These are phyloP conservation scores for Nebria brevicollis DNA, from an alignment of 2,888 invertebrate species.

Conservation along the genomic window DNA sequence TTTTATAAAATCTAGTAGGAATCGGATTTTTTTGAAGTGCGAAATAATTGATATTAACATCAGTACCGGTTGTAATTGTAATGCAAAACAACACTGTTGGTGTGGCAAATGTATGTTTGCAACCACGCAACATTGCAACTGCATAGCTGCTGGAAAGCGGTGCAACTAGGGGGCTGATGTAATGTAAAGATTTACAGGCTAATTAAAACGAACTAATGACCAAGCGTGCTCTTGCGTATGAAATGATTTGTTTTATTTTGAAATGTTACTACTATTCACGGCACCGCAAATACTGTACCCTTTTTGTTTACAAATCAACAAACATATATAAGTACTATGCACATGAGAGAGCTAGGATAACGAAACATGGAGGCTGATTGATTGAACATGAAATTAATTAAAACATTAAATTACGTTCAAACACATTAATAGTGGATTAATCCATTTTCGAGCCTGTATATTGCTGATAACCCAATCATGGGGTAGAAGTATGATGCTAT, in stretches of 20 bases:
- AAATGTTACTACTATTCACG: background rate
- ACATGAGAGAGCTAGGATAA: background rate
- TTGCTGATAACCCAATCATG: too few relatives aligned
- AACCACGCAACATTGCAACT: background rate
- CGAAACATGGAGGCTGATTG: background rate
- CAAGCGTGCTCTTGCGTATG: slow-evolving; percentile 22
- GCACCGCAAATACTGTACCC: background rate
- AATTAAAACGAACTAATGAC: slow-evolving; percentile 31
- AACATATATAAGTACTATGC: background rate
- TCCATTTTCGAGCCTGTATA: too few relatives aligned
- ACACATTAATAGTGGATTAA: too few relatives aligned
- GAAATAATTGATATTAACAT: background rate
- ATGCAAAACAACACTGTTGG: background rate
- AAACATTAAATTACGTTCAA: background rate
- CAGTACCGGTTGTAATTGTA: background rate
- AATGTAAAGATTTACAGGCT: slow-evolving; percentile 22
- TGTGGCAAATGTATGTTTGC: background rate
- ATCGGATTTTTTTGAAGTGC: background rate
- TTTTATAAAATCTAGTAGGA: too few relatives aligned
- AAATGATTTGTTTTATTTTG: slow-evolving; percentile 21
- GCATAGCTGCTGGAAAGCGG: background rate
- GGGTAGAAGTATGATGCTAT: too few relatives aligned
- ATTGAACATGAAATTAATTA: background rate
- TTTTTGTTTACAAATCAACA: background rate
- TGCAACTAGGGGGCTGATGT: background rate